Base-by-base conservation (phyloP, 1,140 invertebrate genomes). In the Nomia melanderi region DNA sequence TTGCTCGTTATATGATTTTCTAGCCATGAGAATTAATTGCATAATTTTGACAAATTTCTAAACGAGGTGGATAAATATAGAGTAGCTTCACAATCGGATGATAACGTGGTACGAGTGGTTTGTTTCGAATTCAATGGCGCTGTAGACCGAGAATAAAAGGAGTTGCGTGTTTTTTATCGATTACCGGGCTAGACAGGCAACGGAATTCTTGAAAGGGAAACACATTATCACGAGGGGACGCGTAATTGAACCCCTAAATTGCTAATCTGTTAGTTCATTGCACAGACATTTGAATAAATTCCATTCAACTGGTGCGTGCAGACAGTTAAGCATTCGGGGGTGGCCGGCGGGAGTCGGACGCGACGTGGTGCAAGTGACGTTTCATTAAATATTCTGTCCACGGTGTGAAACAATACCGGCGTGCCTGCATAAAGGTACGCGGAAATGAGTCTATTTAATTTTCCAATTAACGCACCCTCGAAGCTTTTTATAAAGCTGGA, bases 341-440 rank as follows among this genome's bases (percentile, higher is more conserved):
- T 59, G 39, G 17, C n/a, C n/a, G n/a, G 36, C 36, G 54, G 41
- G 65, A 17, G 31, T 23, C 33, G 41, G 39, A 39, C 23, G 73
- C 73, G n/a, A 50, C 57, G n/a, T 54, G 25, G 54, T 76, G 73
- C 73, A 65, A 60, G 54, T 76, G 65, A 76, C 73, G 29, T 76
- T 76, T 76, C 73, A 76, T 76, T 76, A 76, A 74, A 74, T 56
- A 39, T 74, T 66, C 50, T 56, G 25, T 11, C 20, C 44, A 29
- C 47, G 27, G n/a, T 59, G 73, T 59, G 36, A 76, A 76, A 76
- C 73, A 60, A 47, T 59, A 17, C 64, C 8, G 7, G n/a, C 33
- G 33, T 39, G 25, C 25, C 23, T 29, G n/a, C 23, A 23, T 29
- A 39, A 47, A 47, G 39, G 27, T 2, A 14, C 31, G 8, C 53